Base-by-base conservation (phyloP, 2,888 invertebrate genomes). In the Alcis repandata region DNA sequence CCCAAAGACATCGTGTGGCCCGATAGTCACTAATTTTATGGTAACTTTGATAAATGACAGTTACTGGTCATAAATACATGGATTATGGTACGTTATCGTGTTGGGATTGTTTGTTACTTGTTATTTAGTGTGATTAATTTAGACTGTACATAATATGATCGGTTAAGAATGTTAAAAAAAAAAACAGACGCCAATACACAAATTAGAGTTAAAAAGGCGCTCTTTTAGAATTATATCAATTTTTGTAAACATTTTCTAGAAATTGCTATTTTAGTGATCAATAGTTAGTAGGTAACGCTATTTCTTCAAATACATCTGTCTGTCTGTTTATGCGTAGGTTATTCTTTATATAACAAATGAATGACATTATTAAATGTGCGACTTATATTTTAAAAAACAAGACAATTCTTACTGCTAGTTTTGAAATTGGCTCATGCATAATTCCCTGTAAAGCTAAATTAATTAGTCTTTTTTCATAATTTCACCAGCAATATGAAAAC, bases 21-120 rank as follows among this genome's bases (percentile, higher is more conserved):
- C 6, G 6, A 27, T 27, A 27, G 2, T 4, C 27, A 27, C 6
- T 6, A 38, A 38, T 38, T 13, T 38, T 13, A 38, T n/a, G n/a
- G 38, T 19, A 15, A 17, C 15, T 41, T 17, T n/a, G n/a, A 40
- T 41, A 41, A 17, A 17, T 1, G 17, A n/a, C 6, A 11, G 36
- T 11, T 1, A 15, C 51, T 20, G 22, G 13, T 52, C 36, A 33
- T 41, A 15, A 41, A 49, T 41, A 11, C 40, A 41, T 49, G 19
- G 48, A 49, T 10, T 13, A 15, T 20, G 15, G 9, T 19, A 20
- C 7, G 53, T 40, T 20, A 33, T 22, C 15, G 22, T 61, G n/a
- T 46, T 22, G 49, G 33, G 15, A 46, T 40, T 58, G 32, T 46
- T 54, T 40, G 59, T 63, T 57, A 57, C n/a, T 57, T 43, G 62